A percentile compares a stretch with the other conserved stretches of the same genome.
These are phyloP conservation scores for Microchrysa polita DNA, from an alignment of 2,888 invertebrate genomes.

Conservation along the genomic window DNA sequence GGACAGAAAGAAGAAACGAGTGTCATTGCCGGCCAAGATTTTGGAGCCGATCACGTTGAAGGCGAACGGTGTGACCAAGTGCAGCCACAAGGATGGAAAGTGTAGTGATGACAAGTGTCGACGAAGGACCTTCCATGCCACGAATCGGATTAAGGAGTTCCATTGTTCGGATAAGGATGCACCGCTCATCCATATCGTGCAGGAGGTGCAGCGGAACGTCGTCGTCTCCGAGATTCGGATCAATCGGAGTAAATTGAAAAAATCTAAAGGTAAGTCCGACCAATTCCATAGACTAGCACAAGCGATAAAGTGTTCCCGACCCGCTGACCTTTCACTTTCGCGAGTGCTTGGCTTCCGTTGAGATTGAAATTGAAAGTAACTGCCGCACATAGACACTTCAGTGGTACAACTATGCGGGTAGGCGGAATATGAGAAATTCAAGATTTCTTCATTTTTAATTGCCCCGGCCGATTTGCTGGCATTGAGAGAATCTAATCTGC, in stretches of 20 bases:
- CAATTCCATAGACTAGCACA: neutral
- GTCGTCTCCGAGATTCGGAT: conserved; percentile 62
- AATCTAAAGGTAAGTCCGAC: conserved; percentile 14
- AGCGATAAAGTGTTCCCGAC: conserved; percentile 7
- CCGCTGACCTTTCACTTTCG: conserved; percentile 21
- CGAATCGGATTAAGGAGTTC: conserved; percentile 35
- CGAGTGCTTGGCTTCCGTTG: neutral
- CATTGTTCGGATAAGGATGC: conserved; percentile 50
- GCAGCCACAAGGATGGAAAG: conserved; percentile 34
- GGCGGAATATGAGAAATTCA: too few species aligned
- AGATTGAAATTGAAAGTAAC: conserved; percentile 15
- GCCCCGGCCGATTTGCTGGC: too few species aligned
- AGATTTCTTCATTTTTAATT: too few species aligned
- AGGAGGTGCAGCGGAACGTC: conserved; percentile 61
- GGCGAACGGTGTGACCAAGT: neutral
- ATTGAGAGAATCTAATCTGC: too few species aligned
- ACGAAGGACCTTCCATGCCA: conserved; percentile 11
- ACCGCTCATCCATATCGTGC: conserved; percentile 62
- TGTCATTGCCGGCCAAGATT: conserved; percentile 26
- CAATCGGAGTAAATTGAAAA: conserved; percentile 52
- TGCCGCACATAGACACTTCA: neutral
- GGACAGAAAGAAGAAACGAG: conserved; percentile 33
- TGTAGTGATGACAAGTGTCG: conserved; percentile 32
- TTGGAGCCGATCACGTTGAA: neutral
- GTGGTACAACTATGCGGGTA: too few species aligned